Percentiles rank a stretch among this genome's conserved stretches.
phyloP scores from a whole-genome alignment of 2,888 invertebrate genomes.

The Digitonthophagus gazella region DNA sequence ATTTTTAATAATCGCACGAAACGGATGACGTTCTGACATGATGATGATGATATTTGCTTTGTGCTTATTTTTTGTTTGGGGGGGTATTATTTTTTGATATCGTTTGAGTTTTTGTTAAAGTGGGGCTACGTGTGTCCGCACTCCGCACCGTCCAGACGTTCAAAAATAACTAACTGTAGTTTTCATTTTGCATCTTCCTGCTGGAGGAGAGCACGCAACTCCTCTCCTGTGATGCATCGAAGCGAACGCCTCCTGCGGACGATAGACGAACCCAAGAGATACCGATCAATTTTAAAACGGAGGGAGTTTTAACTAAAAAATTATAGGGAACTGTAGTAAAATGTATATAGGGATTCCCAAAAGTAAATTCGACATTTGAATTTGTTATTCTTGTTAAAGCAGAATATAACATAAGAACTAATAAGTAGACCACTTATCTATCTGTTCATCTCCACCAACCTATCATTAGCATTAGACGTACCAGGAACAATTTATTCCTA shows the following conservation, averaged over 20 bases:
- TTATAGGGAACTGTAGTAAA: no score
- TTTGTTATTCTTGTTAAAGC: no score
- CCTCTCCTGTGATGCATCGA: constrained; percentile 29
- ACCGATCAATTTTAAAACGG: neutral
- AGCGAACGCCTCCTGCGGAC: constrained; percentile 21
- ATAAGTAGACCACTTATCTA: no score
- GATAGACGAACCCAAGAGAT: constrained; percentile 12
- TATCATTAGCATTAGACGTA: no score
- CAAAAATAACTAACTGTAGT: constrained; percentile 44
- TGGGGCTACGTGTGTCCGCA: constrained; percentile 8
- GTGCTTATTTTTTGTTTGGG: constrained; percentile 33
- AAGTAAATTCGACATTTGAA: no score
- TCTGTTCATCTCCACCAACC: no score
- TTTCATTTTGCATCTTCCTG: constrained; percentile 40
- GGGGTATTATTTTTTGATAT: constrained; percentile 16
- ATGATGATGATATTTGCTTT: constrained; percentile 25
- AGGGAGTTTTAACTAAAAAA: neutral
- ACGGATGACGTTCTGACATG: constrained; percentile 23
- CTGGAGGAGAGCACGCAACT: constrained; percentile 32
- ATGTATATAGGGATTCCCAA: no score
- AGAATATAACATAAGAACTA: no score
- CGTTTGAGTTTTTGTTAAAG: no score
- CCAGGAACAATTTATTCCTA: no score
- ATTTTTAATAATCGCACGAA: constrained; percentile 20
- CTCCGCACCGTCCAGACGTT: constrained; percentile 41